Percentiles rank a stretch among this genome's conserved stretches.
Conservation (phyloP, 2,888 invertebrate species). For the Pandemis heparana region DNA sequence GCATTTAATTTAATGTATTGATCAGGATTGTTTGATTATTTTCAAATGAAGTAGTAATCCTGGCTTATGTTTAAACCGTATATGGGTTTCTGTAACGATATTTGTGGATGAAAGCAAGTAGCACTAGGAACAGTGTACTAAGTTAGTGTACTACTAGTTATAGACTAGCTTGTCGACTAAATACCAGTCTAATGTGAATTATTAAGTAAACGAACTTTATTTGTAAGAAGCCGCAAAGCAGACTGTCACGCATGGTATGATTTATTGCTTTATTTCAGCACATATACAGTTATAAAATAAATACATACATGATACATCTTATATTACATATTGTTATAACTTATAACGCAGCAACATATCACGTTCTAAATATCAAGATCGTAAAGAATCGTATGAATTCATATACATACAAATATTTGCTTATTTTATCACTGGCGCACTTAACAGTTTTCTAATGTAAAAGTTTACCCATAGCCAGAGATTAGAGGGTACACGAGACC, state of each 20-base stretch:
- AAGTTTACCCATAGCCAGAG: slow-evolving; percentile 6
- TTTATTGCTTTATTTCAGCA: background rate
- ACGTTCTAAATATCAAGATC: background rate
- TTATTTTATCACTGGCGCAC: background rate
- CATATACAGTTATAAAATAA: background rate
- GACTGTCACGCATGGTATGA: background rate
- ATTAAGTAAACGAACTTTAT: background rate
- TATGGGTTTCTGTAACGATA: background rate
- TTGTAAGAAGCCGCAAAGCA: background rate
- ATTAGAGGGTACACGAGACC: background rate
- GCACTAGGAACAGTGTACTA: background rate
- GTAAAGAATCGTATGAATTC: background rate
- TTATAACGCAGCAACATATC: background rate
- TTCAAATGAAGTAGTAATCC: background rate
- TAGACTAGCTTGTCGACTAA: background rate
- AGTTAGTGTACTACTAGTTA: background rate
- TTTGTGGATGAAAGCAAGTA: background rate
- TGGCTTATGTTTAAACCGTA: background rate
- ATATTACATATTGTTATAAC: background rate
- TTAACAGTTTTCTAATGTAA: background rate
- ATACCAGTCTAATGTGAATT: background rate
- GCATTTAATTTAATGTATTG: slow-evolving; percentile 23
- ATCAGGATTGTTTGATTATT: background rate
- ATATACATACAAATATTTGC: background rate
- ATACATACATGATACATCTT: background rate